Base-by-base conservation (phyloP, 2,888 invertebrate genomes). In the Gerosis bhagava region DNA sequence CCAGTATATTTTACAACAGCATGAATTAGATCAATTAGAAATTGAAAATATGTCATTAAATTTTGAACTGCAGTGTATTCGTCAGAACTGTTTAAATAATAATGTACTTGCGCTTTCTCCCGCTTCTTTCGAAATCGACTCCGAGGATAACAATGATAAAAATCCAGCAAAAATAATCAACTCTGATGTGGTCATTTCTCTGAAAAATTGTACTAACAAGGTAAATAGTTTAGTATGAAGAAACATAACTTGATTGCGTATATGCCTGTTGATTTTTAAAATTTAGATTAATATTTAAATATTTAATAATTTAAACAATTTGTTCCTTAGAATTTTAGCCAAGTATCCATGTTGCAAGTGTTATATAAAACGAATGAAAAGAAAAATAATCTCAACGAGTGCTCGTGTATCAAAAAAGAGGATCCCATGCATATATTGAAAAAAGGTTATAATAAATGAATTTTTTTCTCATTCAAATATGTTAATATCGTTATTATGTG, bases 151-250 rank as follows among this genome's bases (percentile, higher is more conserved):
- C 16, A 29, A 25, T 8, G 28, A 54, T 22, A 37, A 35, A 11
- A 41, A 53, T 42, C 28, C 53, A 24, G 43, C 61, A 0, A 73
- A 73, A 49, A 60, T 63, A 35, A 67, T 73, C 16, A 80, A 84
- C 50, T 87, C 87, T 0, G 87, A 87, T 73, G 79, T 86, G 70
- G 69, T 83, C 10, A 88, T 88, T 24, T 86, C 87, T 6, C 71
- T 88, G 68, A 82, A 83, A 56, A 80, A 81, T 44, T 79, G 79
- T 46, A 70, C 68, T 59, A 71, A 82, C 57, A 63, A 49, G 26
- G 31, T 8, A 17, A 26, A n/a, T n/a, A n/a, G n/a, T n/a, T n/a
- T n/a, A n/a, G n/a, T n/a, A n/a, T n/a, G n/a, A n/a, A n/a, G n/a
- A n/a, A n/a, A n/a, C n/a, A n/a, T n/a, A n/a, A n/a, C n/a, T n/a